Conservation (phyloP, 2,888 invertebrate species). For the Tenthredo distinguenda region DNA sequence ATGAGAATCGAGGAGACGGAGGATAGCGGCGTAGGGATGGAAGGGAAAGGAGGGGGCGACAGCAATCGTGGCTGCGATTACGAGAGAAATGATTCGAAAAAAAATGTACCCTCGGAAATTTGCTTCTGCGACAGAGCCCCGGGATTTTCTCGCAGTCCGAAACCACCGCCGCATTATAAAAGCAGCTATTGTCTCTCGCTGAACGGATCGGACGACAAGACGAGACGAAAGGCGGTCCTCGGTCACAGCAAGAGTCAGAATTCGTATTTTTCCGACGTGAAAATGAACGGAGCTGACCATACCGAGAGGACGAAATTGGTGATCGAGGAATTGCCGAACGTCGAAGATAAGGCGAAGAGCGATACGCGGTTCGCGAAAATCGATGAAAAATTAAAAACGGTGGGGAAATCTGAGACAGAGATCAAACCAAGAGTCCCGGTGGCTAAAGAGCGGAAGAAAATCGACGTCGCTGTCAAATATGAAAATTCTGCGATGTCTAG, state of each 20-base stretch:
- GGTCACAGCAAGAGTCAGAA: neutral
- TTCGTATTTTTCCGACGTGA: neutral
- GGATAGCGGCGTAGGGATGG: neutral
- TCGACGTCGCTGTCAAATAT: neutral
- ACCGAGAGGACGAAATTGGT: neutral
- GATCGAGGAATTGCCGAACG: slow-evolving; percentile 12
- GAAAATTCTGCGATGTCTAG: neutral
- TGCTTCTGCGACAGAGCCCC: slow-evolving; percentile 69
- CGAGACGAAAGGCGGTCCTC: neutral
- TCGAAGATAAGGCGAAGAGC: neutral
- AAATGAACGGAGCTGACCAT: neutral
- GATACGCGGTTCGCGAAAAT: neutral
- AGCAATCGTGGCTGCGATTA: neutral
- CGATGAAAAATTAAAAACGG: neutral
- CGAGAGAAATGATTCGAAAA: neutral
- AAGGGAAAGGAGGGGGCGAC: neutral
- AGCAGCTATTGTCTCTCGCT: slow-evolving; percentile 53
- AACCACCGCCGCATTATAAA: slow-evolving; percentile 62
- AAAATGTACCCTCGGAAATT: slow-evolving; percentile 55
- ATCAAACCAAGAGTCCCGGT: neutral
- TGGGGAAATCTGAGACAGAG: neutral
- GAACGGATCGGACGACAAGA: neutral
- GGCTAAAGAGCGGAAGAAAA: neutral
- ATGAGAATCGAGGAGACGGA: slow-evolving; percentile 65
- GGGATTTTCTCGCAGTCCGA: slow-evolving; percentile 63